Percentiles rank a stretch among this genome's conserved stretches.
These are phyloP conservation scores for Ciona savignyi DNA, from an alignment of 23 tunicate genomes.

Conservation along the genomic window DNA sequence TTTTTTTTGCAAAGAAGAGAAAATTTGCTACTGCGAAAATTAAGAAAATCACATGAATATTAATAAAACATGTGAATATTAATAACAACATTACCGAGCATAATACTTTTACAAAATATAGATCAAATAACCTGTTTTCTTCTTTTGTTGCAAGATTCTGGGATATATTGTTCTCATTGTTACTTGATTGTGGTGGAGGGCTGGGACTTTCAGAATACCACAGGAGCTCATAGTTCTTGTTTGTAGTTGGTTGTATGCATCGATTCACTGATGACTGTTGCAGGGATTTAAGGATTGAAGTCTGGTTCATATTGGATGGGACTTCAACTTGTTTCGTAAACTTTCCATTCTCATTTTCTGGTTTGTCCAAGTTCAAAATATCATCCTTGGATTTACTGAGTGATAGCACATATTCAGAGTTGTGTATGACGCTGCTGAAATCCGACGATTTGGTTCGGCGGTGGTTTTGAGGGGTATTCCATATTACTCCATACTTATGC, in stretches of 20 bases:
- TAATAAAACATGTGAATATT: too few species aligned
- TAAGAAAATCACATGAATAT: too few species aligned
- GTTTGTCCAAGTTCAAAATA: not conserved
- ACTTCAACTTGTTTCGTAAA: not conserved
- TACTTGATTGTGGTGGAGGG: not conserved
- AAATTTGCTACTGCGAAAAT: too few species aligned
- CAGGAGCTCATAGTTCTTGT: slow-evolving; percentile 34
- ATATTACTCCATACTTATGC: slow-evolving; percentile 61
- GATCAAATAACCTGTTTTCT: not conserved
- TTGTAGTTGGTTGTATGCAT: not conserved
- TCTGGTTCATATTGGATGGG: slow-evolving; percentile 10
- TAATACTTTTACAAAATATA: too few species aligned
- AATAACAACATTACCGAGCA: too few species aligned
- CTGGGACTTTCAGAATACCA: slow-evolving; percentile 26
- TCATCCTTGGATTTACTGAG: slow-evolving; percentile 8
- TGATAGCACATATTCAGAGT: not conserved
- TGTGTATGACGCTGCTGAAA: slow-evolving; percentile 10
- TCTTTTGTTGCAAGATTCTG: too few species aligned
- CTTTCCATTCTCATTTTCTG: not conserved
- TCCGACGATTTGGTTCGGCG: slow-evolving; percentile 25
- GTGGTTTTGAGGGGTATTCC: slow-evolving; percentile 73
- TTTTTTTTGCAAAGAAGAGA: not conserved
- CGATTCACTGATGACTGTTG: slow-evolving; percentile 8
- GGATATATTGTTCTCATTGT: too few species aligned
- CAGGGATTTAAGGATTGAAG: slow-evolving; percentile 33